Evolutionary conservation across 2,888 invertebrate genomes (phyloP), one percentile per base, ranked within the genome.

Genomic region (Anodontia alba): DNA sequence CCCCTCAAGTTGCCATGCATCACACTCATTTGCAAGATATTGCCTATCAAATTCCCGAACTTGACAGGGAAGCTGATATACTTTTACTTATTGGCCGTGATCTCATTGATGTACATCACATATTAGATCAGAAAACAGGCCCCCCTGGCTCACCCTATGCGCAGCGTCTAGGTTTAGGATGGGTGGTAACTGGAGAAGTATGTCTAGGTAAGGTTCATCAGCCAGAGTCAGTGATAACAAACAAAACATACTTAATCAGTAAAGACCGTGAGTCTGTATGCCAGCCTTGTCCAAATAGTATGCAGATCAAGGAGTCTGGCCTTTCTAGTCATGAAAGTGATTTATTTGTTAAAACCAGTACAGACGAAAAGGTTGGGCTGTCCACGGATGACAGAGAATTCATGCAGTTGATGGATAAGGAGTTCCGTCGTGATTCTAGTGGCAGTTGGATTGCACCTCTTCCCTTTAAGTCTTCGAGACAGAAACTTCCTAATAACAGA

Each of bases 11-110:
- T 23, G 67, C 78, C 17, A 43, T 46, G 43, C 46, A 23, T 49
- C 62, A 77, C 38, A 29, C 49, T 0, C 77, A 77, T 49, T 72
- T 77, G 51, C 36, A 49, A 29, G 71, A 71, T 49, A 38, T 71
- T 31, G 69, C 69, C 10, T 17, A 1, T 15, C 12, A 57, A 7
- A 75, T 87, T 29, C 85, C 78, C 10, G 46, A 23, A 23, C 26
- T 85, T 36, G 79, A 85, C 46, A 29, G 51, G 1, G 62, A 81
- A 12, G 31, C 75, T 17, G 31, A 77, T n/a, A 77, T 84, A 12
- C 38, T 51, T 2, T 36, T 83, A 26, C 67, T 84, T 31, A 76
- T 86, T 33, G 86, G 86, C 1, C n/a, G 83, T 26, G 86, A 86
- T 54, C 12, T 81, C 5, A 49, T 67, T 26, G 70, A 74, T 20